Evolutionary conservation across 2,797 vertebrate genomes (phyloP), one percentile per base, ranked within the genome.

Genomic region (Falco novaeseelandiae): DNA sequence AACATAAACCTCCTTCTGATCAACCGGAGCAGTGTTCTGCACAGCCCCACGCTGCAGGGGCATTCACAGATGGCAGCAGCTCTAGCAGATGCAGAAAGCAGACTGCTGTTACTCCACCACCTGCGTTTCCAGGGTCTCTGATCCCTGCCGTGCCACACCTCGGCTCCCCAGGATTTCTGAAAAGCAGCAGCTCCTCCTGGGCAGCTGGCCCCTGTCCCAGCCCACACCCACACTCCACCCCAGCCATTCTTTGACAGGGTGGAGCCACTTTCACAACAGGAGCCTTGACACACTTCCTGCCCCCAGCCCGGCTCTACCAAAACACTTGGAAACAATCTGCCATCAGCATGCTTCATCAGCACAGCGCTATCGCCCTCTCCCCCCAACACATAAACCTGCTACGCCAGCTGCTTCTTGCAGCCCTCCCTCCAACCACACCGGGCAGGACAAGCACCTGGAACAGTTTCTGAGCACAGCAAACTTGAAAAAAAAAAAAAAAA

Each of bases 241-340:
- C 76, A 94, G 76, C 89, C 92, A 96, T 94, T 97, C 94, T 89
- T 93, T 89, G 34, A n/a, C 49, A 77, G 94, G 96, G 96, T 90
- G 95, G 96, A 97, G 58, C 51, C 61, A 91, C 92, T 97, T 93
- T 96, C 96, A 92, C 94, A 96, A 91, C 57, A 46, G 87, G 54
- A 91, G 78, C 65, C 76, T 73, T 94, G 87, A 95, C 89, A 91
- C 69, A 85, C 7, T 44, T 95, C 91, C 95, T 94, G 89, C 89
- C 59, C 63, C n/a, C 8, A 87, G 67, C 44, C 38, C 36, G 40
- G 22, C 84, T 91, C 49, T 89, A 92, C 44, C 36, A 52, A 44
- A 86, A 40, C 55, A 1, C 65, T 73, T 67, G 54, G 79, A 89
- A 93, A 85, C 38, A 74, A 89, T 78, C 48, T 87, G 74, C 87